Base-by-base conservation (phyloP, 2,113 vertebrate genomes). In the Ornithorhynchus anatinus region DNA sequence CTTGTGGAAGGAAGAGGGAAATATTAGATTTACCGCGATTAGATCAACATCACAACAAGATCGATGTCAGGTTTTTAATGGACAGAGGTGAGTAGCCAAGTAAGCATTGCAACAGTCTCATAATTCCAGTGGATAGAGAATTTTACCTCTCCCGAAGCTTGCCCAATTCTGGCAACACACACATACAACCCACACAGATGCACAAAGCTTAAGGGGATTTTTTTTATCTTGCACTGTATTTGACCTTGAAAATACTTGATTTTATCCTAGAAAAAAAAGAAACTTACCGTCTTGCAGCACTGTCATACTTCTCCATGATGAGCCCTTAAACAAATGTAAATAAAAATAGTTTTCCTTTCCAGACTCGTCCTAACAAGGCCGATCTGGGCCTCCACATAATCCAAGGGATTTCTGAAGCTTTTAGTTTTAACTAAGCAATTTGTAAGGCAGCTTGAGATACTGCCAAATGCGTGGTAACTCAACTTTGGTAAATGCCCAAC, bases 361-460 rank as follows among this genome's bases (percentile, higher is more conserved):
- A 74, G 74, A 35, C 65, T 86, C 17, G 16, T 80, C 80, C 85
- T 19, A 12, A 70, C 80, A 58, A 84, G 86, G 74, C 87, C 78
- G 75, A 2, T 10, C 47, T 29, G 72, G 81, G 75, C 77, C 89
- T 77, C 72, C 69, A 27, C 17, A 0, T 91, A 89, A 92, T 87
- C 91, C 89, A 6, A 0, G n/a, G 88, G 92, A 89, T 92, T 82
- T 89, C 86, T 72, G 81, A 73, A 82, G 90, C 89, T 59, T 91
- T 92, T 73, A 76, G 72, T 57, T 86, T 73, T 69, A 82, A 80
- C 61, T 52, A 77, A 85, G 91, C 77, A 43, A 87, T 91, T 89
- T 89, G 89, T 90, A 69, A 1, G 50, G 71, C 81, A n/a, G 81
- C 81, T 78, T 73, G 86, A 80, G 79, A 79, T 32, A 42, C 69